Base-by-base conservation (phyloP, 2,888 invertebrate genomes). In the Frankliniella intonsa region DNA sequence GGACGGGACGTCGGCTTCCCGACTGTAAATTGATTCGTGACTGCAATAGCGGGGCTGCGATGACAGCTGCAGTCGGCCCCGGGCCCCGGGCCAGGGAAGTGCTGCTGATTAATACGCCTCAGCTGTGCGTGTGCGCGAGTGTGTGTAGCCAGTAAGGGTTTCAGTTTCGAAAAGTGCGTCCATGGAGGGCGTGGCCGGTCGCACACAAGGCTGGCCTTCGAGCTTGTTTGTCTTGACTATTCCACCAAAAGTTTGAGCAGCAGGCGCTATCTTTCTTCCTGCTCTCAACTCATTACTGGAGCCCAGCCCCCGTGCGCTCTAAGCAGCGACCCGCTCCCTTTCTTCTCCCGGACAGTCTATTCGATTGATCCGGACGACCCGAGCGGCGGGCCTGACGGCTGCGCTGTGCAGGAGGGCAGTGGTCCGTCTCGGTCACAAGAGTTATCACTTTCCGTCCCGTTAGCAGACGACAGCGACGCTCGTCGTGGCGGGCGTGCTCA, bases 11-110 rank as follows among this genome's bases (percentile, higher is more conserved):
- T 2, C 69, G 22, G 69, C 25, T 0, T 22, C 69, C 69, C 22
- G 25, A 76, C 69, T 25, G 69, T 76, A 76, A 76, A 76, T 76
- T 76, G 69, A 76, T 76, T 76, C 69, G 69, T 76, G 69, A 76
- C 69, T 76, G 69, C 69, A 22, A 22, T 25, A 25, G 22, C 22
- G 25, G 55, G 55, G 11, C 55, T 19, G 55, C 25, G 69, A 76
- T 76, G 69, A 76, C 69, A 76, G 69, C 69, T 25, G 69, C 69
- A 76, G 22, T 76, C 69, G 69, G 69, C 69, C 22, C 38, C 38
- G 38, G 69, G 69, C 69, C 22, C 38, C 38, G 38, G 38, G 38
- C 38, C 38, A 38, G 38, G 38, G 38, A 38, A 38, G 38, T 38
- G 38, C 25, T 10, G 69, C 69, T 76, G 69, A 76, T 76, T 76